phyloP scores from a whole-genome alignment of 1,140 invertebrate genomes.

The Periplaneta americana region DNA sequence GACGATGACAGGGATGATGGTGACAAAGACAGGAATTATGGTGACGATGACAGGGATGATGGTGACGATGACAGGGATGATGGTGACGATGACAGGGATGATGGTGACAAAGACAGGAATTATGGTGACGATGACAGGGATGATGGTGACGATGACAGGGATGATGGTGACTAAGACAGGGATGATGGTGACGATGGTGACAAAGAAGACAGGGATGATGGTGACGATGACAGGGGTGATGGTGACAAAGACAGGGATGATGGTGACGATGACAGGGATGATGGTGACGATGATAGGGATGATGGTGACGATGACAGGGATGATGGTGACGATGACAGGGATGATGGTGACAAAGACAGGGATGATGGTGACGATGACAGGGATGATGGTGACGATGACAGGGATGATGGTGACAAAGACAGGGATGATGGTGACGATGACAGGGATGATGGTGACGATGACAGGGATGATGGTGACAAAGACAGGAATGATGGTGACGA shows the following conservation, averaged over 20 bases:
- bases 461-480: background rate
- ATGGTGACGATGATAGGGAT: background rate
- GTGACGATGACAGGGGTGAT: background rate
- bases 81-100: background rate
- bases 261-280: background rate
- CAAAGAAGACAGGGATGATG: background rate
- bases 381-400: no score
- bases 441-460: background rate
- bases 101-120: background rate
- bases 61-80: background rate
- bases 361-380: no score
- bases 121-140: background rate
- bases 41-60: background rate
- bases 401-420: no score
- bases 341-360: background rate
- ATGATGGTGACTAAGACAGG: background rate
- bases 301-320: background rate
- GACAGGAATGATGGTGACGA: background rate
- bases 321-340: background rate
- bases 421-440: background rate
- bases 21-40: background rate
- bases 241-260: background rate
- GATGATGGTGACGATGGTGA: background rate
- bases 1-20: background rate
- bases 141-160: background rate